Base-by-base conservation (phyloP, 1,140 invertebrate species). In the Camponotus vicinus region DNA sequence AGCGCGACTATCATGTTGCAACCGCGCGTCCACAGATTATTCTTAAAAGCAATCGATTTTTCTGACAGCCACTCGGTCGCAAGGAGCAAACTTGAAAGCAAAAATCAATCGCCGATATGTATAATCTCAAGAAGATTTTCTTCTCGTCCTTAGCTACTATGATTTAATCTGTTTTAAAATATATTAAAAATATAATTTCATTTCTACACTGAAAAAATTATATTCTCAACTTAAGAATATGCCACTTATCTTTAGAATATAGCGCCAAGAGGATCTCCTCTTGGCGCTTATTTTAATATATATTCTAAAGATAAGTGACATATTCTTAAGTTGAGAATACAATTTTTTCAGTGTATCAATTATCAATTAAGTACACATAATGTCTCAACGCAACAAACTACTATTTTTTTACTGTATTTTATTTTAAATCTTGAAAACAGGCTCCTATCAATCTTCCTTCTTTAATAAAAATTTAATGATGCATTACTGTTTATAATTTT, bases 1-100 rank as follows among this genome's bases (percentile, higher is more conserved):
- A 55, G 59, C 70, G 59, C 52, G 70, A 90, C 77, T 91, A 91
- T 91, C 89, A 80, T 57, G 67, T 91, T 91, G 67, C 90, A 91
- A 91, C 90, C 90, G 89, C 90, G 84, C 61, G 49, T 52, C 89
- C 80, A 91, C 89, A 85, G 89, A 91, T 91, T 63, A 91, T 91
- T 91, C 87, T 91, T 91, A 90, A 89, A 91, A 83, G 64, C 49
- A 37, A 15, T 9, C 11, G 42, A 86, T 91, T 91, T 91, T 91
- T 91, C 69, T 67, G 45, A 6, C n/a, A n/a, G n/a, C n/a, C n/a
- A 34, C 69, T 42, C 49, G 84, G 2, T 57, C 75, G 45, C 18
- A 15, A 70, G 15, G 4, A 27, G 61, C 71, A 75, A 80, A 71
- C 61, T 67, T 6, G 70, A 76, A 59, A 73, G 40, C 40, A 89